These are phyloP conservation scores for Cephus pygmeus DNA, from an alignment of 2,888 invertebrate genomes.

Conservation along the genomic window DNA sequence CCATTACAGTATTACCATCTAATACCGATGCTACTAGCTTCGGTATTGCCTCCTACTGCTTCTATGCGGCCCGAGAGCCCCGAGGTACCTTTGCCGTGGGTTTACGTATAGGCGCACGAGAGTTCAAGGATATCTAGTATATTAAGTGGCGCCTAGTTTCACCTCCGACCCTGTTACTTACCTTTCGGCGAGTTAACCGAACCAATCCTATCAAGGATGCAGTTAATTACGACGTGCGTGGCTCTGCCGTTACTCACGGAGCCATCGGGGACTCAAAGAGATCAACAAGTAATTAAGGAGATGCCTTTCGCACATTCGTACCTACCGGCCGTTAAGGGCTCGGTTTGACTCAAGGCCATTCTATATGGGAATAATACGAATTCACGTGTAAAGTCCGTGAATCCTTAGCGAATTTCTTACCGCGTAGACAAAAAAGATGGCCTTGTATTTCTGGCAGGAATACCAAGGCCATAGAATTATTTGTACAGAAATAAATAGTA, in stretches of 20 bases:
- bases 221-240: conserved; percentile 34
- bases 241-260: background rate
- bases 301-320: conserved; percentile 13
- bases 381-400: background rate
- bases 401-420: background rate
- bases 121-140: conserved; percentile 40
- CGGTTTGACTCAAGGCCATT: conserved; percentile 29
- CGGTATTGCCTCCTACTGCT: background rate
- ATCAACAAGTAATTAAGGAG: conserved; percentile 6
- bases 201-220: conserved; percentile 40
- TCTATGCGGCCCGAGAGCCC: background rate
- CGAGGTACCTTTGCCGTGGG: conserved; percentile 1
- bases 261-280: conserved; percentile 9
- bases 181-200: conserved; percentile 29
- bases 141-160: conserved; percentile 46
- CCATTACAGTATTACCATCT: background rate
- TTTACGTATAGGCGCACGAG: conserved; percentile 15
- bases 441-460: background rate
- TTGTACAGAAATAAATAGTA: background rate
- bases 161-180: conserved; percentile 24
- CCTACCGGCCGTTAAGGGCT: conserved; percentile 28
- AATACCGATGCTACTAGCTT: background rate
- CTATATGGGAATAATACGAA: conserved; percentile 31
- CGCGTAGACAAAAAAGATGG: background rate
- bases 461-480: background rate